phyloP scores from a whole-genome alignment of 2,888 invertebrate species.

The Digitonthophagus gazella region DNA sequence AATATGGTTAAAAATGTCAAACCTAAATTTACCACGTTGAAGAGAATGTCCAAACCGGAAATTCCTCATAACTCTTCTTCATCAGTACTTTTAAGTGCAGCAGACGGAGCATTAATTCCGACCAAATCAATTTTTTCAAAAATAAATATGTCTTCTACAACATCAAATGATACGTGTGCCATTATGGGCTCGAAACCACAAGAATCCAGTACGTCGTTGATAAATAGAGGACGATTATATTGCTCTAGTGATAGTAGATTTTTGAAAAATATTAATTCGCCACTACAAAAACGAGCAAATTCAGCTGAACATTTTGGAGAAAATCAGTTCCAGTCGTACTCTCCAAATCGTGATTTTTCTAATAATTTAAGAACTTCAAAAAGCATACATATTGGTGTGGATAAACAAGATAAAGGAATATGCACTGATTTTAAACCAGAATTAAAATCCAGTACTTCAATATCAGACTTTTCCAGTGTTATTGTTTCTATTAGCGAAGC shows the following conservation, averaged over 20 bases:
- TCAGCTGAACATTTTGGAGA: not conserved
- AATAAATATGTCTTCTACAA: too few relatives aligned
- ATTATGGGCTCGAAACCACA: too few relatives aligned
- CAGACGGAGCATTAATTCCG: conserved; percentile 4
- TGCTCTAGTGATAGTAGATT: not conserved
- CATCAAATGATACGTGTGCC: not conserved
- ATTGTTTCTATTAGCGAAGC: conserved; percentile 3
- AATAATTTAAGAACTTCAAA: not conserved
- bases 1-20: conserved; percentile 24
- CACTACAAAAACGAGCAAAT: not conserved
- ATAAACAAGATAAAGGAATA: not conserved
- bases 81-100: not conserved
- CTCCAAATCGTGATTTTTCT: not conserved
- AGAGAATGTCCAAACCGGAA: conserved; percentile 6
- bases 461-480: conserved; percentile 23
- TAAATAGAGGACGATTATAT: too few relatives aligned
- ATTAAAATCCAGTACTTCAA: conserved; percentile 22
- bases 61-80: not conserved
- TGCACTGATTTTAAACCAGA: conserved; percentile 13
- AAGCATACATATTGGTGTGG: conserved; percentile 3
- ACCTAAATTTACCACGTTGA: conserved; percentile 21
- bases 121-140: too few relatives aligned
- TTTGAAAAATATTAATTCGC: not conserved
- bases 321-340: not conserved
- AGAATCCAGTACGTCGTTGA: too few relatives aligned